Evolutionary conservation across 2,113 vertebrate genomes (phyloP).

Genomic region (Nyctibius bracteatus): DNA sequence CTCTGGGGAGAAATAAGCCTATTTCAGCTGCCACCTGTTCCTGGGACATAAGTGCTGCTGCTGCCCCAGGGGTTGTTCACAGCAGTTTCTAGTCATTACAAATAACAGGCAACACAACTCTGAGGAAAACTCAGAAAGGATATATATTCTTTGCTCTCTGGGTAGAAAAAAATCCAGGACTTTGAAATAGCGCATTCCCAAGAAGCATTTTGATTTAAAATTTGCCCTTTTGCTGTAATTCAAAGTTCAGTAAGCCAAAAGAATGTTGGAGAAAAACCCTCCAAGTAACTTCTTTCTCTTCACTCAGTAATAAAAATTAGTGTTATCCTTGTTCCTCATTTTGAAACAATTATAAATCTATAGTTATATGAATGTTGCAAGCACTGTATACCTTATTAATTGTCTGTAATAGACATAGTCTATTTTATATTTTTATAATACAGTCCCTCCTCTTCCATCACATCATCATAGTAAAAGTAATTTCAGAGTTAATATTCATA

Average conservation of each 20-base stretch:
- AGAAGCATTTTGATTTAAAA: neutral
- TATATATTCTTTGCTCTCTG: neutral
- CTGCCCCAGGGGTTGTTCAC: neutral
- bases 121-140: neutral
- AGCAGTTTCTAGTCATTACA: neutral
- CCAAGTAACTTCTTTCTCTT: neutral
- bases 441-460: neutral
- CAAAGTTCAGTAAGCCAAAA: neutral
- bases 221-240: neutral
- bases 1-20: neutral
- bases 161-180: neutral
- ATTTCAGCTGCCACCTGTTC: neutral
- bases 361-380: neutral
- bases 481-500: neutral
- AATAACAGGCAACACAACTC: neutral
- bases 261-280: neutral
- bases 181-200: neutral
- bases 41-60: neutral
- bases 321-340: neutral
- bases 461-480: neutral
- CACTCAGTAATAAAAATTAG: neutral
- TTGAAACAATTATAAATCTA: neutral
- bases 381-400: slow-evolving; percentile 19
- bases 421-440: neutral
- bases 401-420: neutral